phyloP scores from a whole-genome alignment of 2,888 invertebrate species.

The Nasonovia ribisnigri region DNA sequence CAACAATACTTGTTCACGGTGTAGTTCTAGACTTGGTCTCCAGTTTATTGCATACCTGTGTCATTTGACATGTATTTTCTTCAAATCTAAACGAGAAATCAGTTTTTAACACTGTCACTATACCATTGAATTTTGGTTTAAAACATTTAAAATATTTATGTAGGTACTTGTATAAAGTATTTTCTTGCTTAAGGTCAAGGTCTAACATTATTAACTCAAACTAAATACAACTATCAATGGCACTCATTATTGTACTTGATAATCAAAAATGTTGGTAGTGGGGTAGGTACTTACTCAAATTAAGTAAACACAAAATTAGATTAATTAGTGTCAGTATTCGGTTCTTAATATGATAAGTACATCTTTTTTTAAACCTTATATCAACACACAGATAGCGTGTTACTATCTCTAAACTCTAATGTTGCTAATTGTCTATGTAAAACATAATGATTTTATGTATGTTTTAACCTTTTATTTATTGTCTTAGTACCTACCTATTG shows the following conservation, averaged over 20 bases:
- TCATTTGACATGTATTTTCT: background rate
- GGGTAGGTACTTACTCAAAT: background rate
- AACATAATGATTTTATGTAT: background rate
- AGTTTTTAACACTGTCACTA: background rate
- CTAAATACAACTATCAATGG: background rate
- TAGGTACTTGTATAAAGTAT: background rate
- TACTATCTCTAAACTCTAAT: background rate
- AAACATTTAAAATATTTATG: background rate
- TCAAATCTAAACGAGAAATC: background rate
- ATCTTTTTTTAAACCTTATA: background rate
- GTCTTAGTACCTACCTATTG: background rate
- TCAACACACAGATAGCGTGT: background rate
- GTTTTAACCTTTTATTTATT: background rate
- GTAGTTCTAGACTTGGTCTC: background rate
- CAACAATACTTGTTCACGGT: constrained; percentile 42
- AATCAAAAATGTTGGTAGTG: background rate
- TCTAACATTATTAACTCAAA: constrained; percentile 28
- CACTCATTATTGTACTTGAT: background rate
- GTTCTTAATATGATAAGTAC: background rate
- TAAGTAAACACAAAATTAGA: background rate
- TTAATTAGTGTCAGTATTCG: background rate
- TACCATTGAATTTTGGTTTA: background rate
- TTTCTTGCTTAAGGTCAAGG: constrained; percentile 5
- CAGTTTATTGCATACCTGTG: background rate
- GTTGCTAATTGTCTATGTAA: background rate